phyloP scores from a whole-genome alignment of 2,888 invertebrate species.

The Rhyacophila evoluta region DNA sequence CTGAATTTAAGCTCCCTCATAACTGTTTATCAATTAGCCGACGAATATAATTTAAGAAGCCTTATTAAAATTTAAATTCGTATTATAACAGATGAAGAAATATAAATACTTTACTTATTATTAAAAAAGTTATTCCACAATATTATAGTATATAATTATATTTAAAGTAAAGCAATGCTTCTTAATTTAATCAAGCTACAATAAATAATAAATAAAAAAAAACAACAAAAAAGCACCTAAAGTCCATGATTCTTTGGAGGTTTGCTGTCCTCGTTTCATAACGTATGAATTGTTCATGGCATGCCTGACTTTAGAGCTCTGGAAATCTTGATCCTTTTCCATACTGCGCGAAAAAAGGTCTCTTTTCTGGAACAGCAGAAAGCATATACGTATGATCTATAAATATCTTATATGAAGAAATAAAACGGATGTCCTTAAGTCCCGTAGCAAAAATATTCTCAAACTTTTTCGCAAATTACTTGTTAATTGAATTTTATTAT shows the following conservation, averaged over 20 bases:
- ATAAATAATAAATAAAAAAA: too few relatives aligned
- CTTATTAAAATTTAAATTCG: too few relatives aligned
- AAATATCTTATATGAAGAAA: conserved; percentile 3
- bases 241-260: not conserved
- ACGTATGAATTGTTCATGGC: conserved; percentile 8
- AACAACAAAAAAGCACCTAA: not conserved
- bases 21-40: too few relatives aligned
- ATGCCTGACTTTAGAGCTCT: conserved; percentile 6
- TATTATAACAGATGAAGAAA: too few relatives aligned
- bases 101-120: too few relatives aligned
- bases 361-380: not conserved
- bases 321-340: not conserved
- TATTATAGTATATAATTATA: too few relatives aligned
- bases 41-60: too few relatives aligned
- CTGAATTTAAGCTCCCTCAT: too few relatives aligned
- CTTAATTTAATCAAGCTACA: not conserved
- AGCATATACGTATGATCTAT: conserved; percentile 6
- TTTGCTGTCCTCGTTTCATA: conserved; percentile 1
- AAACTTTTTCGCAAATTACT: too few relatives aligned
- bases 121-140: too few relatives aligned
- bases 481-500: too few relatives aligned
- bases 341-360: not conserved
- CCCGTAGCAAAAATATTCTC: not conserved
- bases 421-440: conserved; percentile 12
- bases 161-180: not conserved